phyloP scores from a whole-genome alignment of 2,797 vertebrate species.

The Pangasius macronema region DNA sequence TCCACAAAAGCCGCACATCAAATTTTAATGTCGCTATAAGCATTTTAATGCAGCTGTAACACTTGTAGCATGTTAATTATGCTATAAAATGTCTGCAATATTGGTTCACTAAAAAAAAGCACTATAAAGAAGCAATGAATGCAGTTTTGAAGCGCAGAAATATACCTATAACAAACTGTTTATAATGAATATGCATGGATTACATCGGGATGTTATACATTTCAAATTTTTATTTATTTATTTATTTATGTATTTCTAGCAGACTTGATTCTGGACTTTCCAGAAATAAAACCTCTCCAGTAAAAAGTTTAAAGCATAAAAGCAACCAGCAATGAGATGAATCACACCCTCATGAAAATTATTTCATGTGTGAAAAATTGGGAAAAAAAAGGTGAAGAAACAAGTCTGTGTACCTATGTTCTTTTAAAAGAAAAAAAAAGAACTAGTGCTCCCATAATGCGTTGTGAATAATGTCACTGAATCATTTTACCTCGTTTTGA shows the following conservation, averaged over 20 bases:
- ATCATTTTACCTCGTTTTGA: not conserved
- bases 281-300: constrained; percentile 8
- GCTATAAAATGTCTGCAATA: constrained; percentile 25
- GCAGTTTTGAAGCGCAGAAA: not conserved
- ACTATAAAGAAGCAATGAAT: not conserved
- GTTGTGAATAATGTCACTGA: not conserved
- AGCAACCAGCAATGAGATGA: not conserved
- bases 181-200: not conserved
- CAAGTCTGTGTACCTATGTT: not conserved
- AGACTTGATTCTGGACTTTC: not conserved
- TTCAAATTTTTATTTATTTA: not conserved
- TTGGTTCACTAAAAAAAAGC: not conserved
- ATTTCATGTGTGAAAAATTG: not conserved
- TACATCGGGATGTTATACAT: not conserved
- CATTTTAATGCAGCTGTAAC: constrained; percentile 14
- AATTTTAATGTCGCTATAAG: constrained; percentile 6
- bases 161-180: not conserved
- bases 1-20: constrained; percentile 22
- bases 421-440: not conserved
- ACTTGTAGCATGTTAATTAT: constrained; percentile 21
- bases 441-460: not conserved
- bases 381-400: not conserved
- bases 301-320: not conserved
- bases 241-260: not conserved
- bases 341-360: not conserved